Base-by-base conservation (phyloP, 2,113 vertebrate species). In the Cacatua alba region DNA sequence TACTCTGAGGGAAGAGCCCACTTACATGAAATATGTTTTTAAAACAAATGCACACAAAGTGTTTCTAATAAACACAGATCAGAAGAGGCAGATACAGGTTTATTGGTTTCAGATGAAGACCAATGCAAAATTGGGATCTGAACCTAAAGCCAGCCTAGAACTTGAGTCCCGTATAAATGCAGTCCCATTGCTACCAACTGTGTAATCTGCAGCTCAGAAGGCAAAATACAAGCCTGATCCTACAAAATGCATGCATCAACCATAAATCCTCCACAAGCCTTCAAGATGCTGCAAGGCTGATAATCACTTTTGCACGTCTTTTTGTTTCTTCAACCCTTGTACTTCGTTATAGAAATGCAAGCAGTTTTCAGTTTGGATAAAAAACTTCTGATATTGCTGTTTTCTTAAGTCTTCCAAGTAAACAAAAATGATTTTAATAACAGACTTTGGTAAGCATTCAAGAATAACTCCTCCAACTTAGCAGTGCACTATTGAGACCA, bases 371-470 rank as follows among this genome's bases (percentile, higher is more conserved):
- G 83, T 76, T 91, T 53, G 28, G 28, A 84, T 41, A 90, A 78
- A 90, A 88, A 84, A 21, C 35, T 31, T 91, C 43, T 77, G n/a
- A 6, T 53, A 39, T 74, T 28, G 79, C 31, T 78, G 14, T 1
- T 39, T 90, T 88, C 82, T 95, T 81, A 90, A 81, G 55, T 31
- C 78, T 85, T 71, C 77, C 51, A 82, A 53, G 94, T 76, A 93
- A 95, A 72, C 76, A 94, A 82, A 90, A 85, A 64, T 37, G 2
- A 82, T 94, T 95, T 95, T 88, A 94, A 94, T 94, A 93, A 88
- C 48, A 77, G 51, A 53, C 53, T 94, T 92, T 78, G 86, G 79
- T 86, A 95, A 88, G 82, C 48, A 85, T 87, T 96, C 86, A 97
- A 92, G 60, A 93, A 59, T 59, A 97, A 93, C 82, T 88, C 31